A percentile compares a stretch with the other conserved stretches of the same genome.
Conservation (phyloP, 1,140 invertebrate species). For the Aphidius ervi region DNA sequence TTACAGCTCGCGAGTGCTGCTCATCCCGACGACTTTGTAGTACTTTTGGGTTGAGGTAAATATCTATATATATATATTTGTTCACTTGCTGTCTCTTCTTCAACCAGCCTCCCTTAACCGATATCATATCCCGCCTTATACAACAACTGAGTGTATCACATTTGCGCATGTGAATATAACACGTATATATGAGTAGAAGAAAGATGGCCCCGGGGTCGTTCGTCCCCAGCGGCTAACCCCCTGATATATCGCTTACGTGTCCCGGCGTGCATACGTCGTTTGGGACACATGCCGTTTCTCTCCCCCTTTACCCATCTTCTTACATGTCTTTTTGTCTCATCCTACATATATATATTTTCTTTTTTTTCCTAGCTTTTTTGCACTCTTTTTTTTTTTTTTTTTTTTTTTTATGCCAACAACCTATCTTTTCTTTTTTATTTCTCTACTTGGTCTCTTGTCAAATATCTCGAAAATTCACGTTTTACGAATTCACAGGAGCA, state of each 20-base stretch:
- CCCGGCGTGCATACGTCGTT: conserved; percentile 52
- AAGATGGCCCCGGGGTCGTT: conserved; percentile 49
- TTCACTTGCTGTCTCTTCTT: no score
- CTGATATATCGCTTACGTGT: conserved; percentile 56
- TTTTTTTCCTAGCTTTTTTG: conserved; percentile 9
- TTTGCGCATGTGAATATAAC: conserved; percentile 50
- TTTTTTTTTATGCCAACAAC: conserved; percentile 19
- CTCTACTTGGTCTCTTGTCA: conserved; percentile 19
- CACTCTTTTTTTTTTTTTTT: conserved; percentile 3
- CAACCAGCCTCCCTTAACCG: no score
- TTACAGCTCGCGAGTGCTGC: conserved; percentile 48
- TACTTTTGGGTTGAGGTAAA: conserved; percentile 12
- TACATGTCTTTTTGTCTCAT: not conserved
- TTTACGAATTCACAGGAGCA: conserved; percentile 48
- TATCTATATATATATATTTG: not conserved
- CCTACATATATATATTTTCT: conserved; percentile 8
- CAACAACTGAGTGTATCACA: conserved; percentile 41
- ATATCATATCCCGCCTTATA: no score
- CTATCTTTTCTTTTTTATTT: conserved; percentile 10
- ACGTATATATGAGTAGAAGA: conserved; percentile 47
- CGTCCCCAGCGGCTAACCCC: conserved; percentile 54
- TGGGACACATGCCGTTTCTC: conserved; percentile 47
- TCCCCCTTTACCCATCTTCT: conserved; percentile 18
- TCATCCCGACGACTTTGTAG: conserved; percentile 10
- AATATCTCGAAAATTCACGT: conserved; percentile 38